Evolutionary conservation across 2,888 invertebrate species (phyloP).

Genomic region (Cephus pulcher): DNA sequence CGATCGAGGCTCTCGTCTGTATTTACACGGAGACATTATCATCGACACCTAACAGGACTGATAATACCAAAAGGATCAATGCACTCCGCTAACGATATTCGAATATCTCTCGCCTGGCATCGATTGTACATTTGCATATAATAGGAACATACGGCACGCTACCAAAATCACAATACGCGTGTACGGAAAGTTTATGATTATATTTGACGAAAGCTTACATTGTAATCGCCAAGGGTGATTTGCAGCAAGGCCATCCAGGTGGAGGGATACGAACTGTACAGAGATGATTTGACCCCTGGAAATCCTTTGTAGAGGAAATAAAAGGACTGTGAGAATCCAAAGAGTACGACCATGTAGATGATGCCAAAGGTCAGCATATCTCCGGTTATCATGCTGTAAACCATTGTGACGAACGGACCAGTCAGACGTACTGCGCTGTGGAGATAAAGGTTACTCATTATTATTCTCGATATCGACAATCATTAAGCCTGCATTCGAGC

Average conservation of each 20-base stretch:
- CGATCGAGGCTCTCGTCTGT: not conserved
- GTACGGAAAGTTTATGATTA: not conserved
- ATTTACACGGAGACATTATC: not conserved
- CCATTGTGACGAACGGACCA: constrained; percentile 99
- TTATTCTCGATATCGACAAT: not conserved
- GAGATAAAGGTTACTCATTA: constrained; percentile 13
- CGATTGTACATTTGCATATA: not conserved
- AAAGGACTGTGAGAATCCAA: constrained; percentile 96
- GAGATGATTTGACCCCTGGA: constrained; percentile 82
- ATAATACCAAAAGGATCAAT: not conserved
- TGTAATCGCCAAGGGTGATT: constrained; percentile 97
- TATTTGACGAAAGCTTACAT: constrained; percentile 73
- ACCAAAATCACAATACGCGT: not conserved
- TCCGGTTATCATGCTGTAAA: constrained; percentile 98
- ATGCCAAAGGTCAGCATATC: constrained; percentile 99
- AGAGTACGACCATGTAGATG: constrained; percentile 93
- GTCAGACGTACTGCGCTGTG: constrained; percentile 91
- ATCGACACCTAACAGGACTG: not conserved
- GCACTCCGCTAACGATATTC: not conserved
- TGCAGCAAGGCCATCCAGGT: constrained; percentile 99
- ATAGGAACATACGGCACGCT: not conserved
- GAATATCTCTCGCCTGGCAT: not conserved
- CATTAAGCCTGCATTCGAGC: not conserved
- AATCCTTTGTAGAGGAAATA: constrained; percentile 94
- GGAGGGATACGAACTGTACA: constrained; percentile 86